Evolutionary conservation across 2,113 vertebrate species (phyloP).

Genomic region (human): GRCh38 chr18:22833001-22833500

Average conservation of each 20-base stretch:
- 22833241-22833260: not conserved
- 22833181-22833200: not conserved
- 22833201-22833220: not conserved
- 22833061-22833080: not conserved
- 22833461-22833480: not conserved
- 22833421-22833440: not conserved
- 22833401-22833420: not conserved
- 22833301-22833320: not conserved
- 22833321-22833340: not conserved
- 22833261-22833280: not conserved
- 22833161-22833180: not conserved
- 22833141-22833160: not conserved
- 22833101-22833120: not conserved
- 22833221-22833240: not conserved
- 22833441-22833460: not conserved
- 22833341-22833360: not conserved
- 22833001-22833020: not conserved
- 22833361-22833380: not conserved
- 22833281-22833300: not conserved
- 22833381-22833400: not conserved
- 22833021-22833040: not conserved
- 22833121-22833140: not conserved
- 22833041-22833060: not conserved
- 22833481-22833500: not conserved
- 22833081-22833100: not conserved